These are phyloP conservation scores for Vipera ursinii DNA, from an alignment of 2,797 vertebrate genomes.

Conservation along the genomic window DNA sequence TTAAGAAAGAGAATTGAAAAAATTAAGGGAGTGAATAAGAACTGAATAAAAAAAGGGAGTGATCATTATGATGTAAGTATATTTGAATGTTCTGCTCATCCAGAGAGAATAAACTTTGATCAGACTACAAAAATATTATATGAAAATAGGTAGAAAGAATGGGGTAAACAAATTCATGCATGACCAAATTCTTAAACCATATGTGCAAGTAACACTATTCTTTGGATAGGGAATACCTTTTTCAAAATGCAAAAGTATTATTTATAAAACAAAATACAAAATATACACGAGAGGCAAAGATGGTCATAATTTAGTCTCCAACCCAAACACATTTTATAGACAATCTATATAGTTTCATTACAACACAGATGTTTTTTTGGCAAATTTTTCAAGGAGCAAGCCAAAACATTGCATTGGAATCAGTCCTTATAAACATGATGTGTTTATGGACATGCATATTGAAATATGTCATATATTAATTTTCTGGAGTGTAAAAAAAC, in stretches of 20 bases:
- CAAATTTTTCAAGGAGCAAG: conserved; percentile 1
- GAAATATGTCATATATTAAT: background rate
- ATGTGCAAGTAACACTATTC: background rate
- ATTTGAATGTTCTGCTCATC: background rate
- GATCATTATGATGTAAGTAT: background rate
- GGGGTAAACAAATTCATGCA: background rate
- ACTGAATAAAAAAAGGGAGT: background rate
- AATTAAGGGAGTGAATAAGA: background rate
- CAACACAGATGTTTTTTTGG: background rate
- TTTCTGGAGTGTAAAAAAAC: conserved; percentile 1
- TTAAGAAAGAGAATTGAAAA: background rate
- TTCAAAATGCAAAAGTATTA: background rate
- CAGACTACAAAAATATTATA: background rate
- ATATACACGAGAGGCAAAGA: background rate
- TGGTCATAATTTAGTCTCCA: background rate
- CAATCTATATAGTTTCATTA: background rate
- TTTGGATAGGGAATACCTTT: background rate
- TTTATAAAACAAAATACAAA: background rate
- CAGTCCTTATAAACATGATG: background rate
- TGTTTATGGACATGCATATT: background rate
- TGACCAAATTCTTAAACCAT: conserved; percentile 19
- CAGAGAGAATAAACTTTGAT: background rate
- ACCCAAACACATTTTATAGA: background rate
- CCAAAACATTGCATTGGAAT: background rate
- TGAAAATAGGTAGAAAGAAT: background rate